Evolutionary conservation across 2,888 invertebrate genomes (phyloP).

Genomic region (Colletes collaris): DNA sequence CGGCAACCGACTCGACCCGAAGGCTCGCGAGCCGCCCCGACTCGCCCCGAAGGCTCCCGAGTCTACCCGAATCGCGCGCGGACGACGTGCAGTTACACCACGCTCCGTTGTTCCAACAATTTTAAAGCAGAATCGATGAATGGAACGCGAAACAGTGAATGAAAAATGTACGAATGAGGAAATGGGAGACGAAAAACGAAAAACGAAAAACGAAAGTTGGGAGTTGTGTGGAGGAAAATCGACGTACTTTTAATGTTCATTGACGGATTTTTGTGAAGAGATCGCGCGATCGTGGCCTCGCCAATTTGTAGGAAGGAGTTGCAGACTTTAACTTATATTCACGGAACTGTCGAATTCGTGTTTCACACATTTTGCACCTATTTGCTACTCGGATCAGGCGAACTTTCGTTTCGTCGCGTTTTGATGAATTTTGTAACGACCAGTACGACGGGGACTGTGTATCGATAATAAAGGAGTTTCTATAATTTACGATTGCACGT

Average conservation of each 20-base stretch:
- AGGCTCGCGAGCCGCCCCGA: too few species aligned
- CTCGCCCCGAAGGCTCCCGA: too few species aligned
- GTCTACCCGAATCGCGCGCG: too few species aligned
- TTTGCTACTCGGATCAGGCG: slow-evolving; percentile 21
- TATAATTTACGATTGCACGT: slow-evolving; percentile 39
- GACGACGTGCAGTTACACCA: too few species aligned
- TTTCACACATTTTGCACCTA: slow-evolving; percentile 43
- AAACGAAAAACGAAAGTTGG: too few species aligned
- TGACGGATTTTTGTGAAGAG: background rate
- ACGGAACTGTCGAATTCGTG: slow-evolving; percentile 20
- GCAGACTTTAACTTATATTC: slow-evolving; percentile 10
- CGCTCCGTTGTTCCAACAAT: too few species aligned
- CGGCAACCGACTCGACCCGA: too few species aligned
- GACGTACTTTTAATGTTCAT: background rate
- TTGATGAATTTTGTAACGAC: slow-evolving; percentile 51
- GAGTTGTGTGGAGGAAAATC: too few species aligned
- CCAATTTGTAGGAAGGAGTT: background rate
- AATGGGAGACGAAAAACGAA: too few species aligned
- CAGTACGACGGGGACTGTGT: slow-evolving; percentile 43
- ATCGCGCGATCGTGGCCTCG: background rate
- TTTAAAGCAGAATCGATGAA: too few species aligned
- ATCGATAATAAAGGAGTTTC: slow-evolving; percentile 63
- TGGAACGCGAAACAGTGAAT: too few species aligned
- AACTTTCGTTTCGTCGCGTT: slow-evolving; percentile 13
- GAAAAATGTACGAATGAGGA: too few species aligned